Evolutionary conservation across 2,888 invertebrate genomes (phyloP).

Genomic region (Erannis defoliaria): DNA sequence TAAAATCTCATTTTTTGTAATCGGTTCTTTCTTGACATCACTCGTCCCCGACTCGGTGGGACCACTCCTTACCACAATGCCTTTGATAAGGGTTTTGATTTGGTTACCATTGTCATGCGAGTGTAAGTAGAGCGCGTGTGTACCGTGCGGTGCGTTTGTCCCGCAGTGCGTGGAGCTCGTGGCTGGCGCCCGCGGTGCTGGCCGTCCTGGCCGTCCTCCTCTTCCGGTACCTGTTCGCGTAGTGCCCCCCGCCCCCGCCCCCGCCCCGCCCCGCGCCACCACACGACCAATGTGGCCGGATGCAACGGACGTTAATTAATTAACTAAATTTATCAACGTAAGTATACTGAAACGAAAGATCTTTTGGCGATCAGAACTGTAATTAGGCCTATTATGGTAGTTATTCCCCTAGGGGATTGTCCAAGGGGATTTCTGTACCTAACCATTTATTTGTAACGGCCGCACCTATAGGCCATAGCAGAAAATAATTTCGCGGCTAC

Average conservation of each 20-base stretch:
- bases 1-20: too few relatives aligned
- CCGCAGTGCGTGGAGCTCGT: constrained; percentile 84
- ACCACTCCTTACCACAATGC: too few relatives aligned
- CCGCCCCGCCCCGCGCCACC: constrained; percentile 12
- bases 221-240: constrained; percentile 89
- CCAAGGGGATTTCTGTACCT: too few relatives aligned
- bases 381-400: constrained; percentile 1
- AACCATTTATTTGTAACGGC: background rate
- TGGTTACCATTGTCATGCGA: background rate
- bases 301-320: too few relatives aligned
- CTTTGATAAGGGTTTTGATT: background rate
- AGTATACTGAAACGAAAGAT: background rate
- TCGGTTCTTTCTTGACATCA: too few relatives aligned
- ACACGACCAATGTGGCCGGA: too few relatives aligned
- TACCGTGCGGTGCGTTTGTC: constrained; percentile 9
- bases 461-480: background rate
- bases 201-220: constrained; percentile 89
- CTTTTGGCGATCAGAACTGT: background rate
- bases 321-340: constrained; percentile 1
- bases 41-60: too few relatives aligned
- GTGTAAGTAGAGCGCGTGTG: too few relatives aligned
- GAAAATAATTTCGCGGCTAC: background rate
- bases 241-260: constrained; percentile 56
- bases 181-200: constrained; percentile 89
- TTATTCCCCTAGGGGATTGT: too few relatives aligned